Evolutionary conservation across 2,113 vertebrate species (phyloP).

Genomic region (Spheniscus mendiculus): DNA sequence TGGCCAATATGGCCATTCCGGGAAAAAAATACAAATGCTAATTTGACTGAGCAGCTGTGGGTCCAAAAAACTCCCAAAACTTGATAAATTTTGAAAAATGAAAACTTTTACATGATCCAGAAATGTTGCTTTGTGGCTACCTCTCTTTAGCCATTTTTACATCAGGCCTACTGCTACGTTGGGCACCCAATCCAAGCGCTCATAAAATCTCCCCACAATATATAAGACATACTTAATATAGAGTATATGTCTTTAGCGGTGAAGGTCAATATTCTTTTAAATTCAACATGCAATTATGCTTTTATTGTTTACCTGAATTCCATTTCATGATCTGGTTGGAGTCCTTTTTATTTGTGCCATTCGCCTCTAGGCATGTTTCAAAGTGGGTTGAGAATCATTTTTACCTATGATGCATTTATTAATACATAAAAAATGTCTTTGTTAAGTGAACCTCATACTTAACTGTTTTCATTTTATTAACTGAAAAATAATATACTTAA

Average conservation of each 20-base stretch:
- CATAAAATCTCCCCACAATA: not conserved
- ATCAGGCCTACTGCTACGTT: not conserved
- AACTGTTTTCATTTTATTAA: conserved; percentile 53
- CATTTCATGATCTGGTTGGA: not conserved
- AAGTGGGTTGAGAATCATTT: conserved; percentile 29
- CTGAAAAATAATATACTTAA: conserved; percentile 17
- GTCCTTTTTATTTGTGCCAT: not conserved
- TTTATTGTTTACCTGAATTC: not conserved
- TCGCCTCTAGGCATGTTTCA: conserved; percentile 14
- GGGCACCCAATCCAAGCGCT: not conserved
- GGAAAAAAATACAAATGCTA: not conserved
- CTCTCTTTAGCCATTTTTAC: not conserved
- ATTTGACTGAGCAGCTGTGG: not conserved
- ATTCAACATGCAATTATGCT: not conserved
- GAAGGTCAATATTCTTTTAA: not conserved
- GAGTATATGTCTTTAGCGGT: accelerated
- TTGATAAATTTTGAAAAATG: not conserved
- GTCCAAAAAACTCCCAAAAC: not conserved
- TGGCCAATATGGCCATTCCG: not conserved
- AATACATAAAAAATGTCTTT: conserved; percentile 41
- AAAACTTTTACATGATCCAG: not conserved
- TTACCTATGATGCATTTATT: conserved; percentile 20
- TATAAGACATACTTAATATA: not conserved
- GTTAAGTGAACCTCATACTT: conserved; percentile 15
- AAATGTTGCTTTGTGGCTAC: not conserved